Percentiles rank a stretch among this genome's conserved stretches.
Conservation (phyloP, 2,113 vertebrate species). For the Lepus americanus region DNA sequence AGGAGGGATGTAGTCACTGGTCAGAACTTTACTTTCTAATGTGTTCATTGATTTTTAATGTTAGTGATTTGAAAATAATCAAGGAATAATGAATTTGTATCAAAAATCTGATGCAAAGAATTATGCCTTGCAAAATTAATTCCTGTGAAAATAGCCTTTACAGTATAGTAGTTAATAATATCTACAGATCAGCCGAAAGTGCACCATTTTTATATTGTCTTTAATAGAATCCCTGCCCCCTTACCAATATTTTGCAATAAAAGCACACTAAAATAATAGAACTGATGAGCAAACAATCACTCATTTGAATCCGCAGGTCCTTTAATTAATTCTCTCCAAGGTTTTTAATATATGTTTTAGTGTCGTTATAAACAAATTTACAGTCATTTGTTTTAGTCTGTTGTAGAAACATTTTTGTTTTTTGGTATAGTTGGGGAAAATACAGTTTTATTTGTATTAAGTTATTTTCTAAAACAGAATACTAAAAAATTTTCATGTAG, state of each 20-base stretch:
- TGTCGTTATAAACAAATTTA: not conserved
- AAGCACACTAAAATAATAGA: not conserved
- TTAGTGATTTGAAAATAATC: slow-evolving; percentile 59
- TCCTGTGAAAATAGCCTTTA: not conserved
- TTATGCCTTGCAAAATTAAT: not conserved
- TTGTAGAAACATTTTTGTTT: slow-evolving; percentile 81
- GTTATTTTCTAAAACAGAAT: slow-evolving; percentile 57
- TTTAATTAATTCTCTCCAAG: slow-evolving; percentile 36
- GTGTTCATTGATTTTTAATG: slow-evolving; percentile 9
- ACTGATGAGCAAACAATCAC: not conserved
- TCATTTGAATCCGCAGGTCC: not conserved
- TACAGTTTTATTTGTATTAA: slow-evolving; percentile 71
- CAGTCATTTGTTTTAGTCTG: slow-evolving; percentile 59
- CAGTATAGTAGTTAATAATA: not conserved
- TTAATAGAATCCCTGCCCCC: not conserved
- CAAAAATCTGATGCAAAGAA: slow-evolving; percentile 23
- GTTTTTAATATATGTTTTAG: slow-evolving; percentile 52
- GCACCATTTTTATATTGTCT: not conserved
- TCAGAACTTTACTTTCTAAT: slow-evolving; percentile 48
- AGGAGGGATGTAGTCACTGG: not conserved
- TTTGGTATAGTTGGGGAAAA: slow-evolving; percentile 68
- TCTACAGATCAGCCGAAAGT: not conserved
- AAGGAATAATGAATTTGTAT: slow-evolving; percentile 53
- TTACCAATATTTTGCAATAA: not conserved
- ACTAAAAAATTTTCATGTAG: not conserved